Conservation (phyloP, 2,113 vertebrate genomes). For the Calyptommatus sinebrachiatus region DNA sequence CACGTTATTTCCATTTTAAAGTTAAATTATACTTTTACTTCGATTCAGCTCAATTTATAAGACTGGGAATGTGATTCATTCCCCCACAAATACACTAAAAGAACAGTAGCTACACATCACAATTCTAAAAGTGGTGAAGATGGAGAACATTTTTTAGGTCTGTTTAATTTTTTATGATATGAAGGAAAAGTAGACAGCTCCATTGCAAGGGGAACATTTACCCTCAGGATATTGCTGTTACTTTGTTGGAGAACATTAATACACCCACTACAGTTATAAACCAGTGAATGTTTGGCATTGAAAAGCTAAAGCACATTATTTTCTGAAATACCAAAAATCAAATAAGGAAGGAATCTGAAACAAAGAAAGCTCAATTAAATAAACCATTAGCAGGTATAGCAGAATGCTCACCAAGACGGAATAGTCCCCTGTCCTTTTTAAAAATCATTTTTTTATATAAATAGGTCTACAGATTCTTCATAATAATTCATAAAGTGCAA, state of each 20-base stretch:
- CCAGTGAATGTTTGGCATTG: slow-evolving; percentile 21
- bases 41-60: slow-evolving; percentile 13
- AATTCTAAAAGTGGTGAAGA: slow-evolving; percentile 22
- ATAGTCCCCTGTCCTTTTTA: no score
- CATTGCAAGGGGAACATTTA: slow-evolving; percentile 7
- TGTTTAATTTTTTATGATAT: slow-evolving; percentile 24
- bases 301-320: slow-evolving; percentile 11
- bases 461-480: neutral
- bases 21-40: slow-evolving; percentile 16
- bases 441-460: neutral
- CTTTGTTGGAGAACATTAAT: slow-evolving; percentile 7
- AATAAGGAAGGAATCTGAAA: slow-evolving; percentile 12
- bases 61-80: neutral
- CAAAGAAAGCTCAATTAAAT: slow-evolving; percentile 4
- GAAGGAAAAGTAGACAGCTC: neutral
- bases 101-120: slow-evolving; percentile 13
- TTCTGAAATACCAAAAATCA: slow-evolving; percentile 14
- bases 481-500: neutral
- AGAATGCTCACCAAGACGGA: neutral
- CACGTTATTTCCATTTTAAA: slow-evolving; percentile 16
- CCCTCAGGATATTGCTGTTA: slow-evolving; percentile 7
- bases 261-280: slow-evolving; percentile 35
- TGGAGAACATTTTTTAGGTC: neutral
- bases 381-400: neutral
- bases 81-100: slow-evolving; percentile 1